These are phyloP conservation scores for Bellardia bayeri DNA, from an alignment of 2,888 invertebrate species.

Conservation along the genomic window DNA sequence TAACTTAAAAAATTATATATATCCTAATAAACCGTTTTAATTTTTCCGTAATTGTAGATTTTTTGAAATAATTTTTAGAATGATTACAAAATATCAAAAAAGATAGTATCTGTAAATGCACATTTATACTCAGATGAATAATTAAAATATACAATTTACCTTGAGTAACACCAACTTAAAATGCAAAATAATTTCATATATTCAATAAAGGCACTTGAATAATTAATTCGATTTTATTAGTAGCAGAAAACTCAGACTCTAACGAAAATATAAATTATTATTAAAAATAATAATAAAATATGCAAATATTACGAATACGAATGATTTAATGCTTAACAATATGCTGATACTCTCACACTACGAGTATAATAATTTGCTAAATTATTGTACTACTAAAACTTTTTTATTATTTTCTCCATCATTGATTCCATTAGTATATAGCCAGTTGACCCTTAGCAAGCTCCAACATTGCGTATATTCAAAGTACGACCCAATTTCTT, in stretches of 20 bases:
- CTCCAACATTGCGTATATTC: slow-evolving; percentile 76
- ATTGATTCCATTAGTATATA: neutral
- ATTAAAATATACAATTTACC: neutral
- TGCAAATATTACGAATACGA: neutral
- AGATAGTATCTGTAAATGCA: neutral
- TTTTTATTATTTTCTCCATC: neutral
- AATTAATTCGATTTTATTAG: slow-evolving; percentile 41
- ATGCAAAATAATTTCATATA: neutral
- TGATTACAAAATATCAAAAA: neutral
- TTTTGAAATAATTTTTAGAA: too few species aligned
- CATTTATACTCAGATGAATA: neutral
- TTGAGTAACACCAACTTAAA: slow-evolving; percentile 10
- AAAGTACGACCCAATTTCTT: slow-evolving; percentile 78
- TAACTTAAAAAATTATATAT: too few species aligned
- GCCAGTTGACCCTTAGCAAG: slow-evolving; percentile 74
- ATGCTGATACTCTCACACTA: neutral
- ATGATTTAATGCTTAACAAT: neutral
- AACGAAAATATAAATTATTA: neutral
- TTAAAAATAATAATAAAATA: slow-evolving; percentile 5
- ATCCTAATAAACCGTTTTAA: too few species aligned
- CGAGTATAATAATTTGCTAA: neutral
- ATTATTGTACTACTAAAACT: neutral
- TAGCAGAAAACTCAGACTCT: neutral
- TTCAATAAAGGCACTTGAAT: slow-evolving; percentile 32
- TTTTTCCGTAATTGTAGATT: too few species aligned